Evolutionary conservation across 2,888 invertebrate species (phyloP).

Genomic region (Noctua janthe): DNA sequence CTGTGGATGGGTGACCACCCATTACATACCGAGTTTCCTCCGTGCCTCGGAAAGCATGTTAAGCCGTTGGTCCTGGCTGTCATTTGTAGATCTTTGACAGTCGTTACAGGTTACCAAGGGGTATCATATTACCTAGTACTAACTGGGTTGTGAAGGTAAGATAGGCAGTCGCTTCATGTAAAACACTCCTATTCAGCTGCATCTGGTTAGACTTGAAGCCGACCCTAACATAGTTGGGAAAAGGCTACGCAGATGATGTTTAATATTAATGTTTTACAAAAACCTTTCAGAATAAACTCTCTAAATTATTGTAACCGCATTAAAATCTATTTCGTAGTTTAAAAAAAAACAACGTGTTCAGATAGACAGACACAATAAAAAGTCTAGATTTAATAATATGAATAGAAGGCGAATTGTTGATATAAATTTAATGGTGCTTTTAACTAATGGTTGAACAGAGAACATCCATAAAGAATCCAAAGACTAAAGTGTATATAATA

Average conservation of each 20-base stretch:
- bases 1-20: too few species aligned
- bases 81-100: too few species aligned
- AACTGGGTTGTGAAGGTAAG: too few species aligned
- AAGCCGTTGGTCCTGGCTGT: too few species aligned
- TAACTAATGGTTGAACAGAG: background rate
- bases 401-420: background rate
- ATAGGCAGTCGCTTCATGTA: too few species aligned
- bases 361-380: background rate
- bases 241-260: background rate
- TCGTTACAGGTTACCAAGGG: too few species aligned
- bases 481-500: background rate
- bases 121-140: too few species aligned
- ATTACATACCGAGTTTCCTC: too few species aligned
- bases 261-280: background rate
- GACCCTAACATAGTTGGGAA: too few species aligned
- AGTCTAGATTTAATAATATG: background rate
- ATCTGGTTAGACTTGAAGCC: too few species aligned
- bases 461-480: conserved; percentile 10
- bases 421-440: background rate
- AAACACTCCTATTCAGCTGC: too few species aligned
- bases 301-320: background rate
- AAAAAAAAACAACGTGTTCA: background rate
- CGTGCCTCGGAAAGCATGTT: too few species aligned
- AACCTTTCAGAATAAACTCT: background rate
- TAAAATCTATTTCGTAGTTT: background rate